Evolutionary conservation across 2,113 vertebrate species (phyloP), one percentile per base, ranked within the genome.

Genomic region (Hystrix brachyura): DNA sequence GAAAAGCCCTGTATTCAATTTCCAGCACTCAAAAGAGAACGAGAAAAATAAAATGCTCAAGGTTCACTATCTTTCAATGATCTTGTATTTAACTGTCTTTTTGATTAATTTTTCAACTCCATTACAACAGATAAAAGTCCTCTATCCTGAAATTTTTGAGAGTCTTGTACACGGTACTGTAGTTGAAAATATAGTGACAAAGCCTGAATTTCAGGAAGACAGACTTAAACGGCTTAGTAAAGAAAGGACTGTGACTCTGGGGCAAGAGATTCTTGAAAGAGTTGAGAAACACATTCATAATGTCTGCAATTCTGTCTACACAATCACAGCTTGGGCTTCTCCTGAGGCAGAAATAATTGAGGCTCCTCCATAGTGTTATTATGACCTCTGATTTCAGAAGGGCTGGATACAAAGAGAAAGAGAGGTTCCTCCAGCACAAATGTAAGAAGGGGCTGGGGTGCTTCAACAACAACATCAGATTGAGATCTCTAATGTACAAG

Each of bases 51-150:
- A 86, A 76, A 72, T 72, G 71, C 57, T 85, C 64, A 82, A 90
- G 17, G 53, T 84, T 67, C 1, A 14, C 2, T 80, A 46, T 38
- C 34, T 55, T 65, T 88, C 60, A 60, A 84, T 51, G 43, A 93
- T 83, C 89, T 69, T 60, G 17, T 62, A 38, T 14, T 89, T 72
- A 80, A 83, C 23, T 86, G 5, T 85, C 65, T 62, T 87, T 92
- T 62, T 86, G 7, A 72, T 67, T 65, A 87, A 94, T n/a, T 81
- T 57, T 79, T 57, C 29, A 81, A 78, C n/a, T 95, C 81, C 46
- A 87, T 76, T 80, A 64, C 3, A 53, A 72, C 19, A 96, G 51
- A 55, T 15, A 67, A 79, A 86, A 94, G 5, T 27, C 8, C 80
- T 46, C 80, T 93, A 23, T 38, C 19, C 51, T 57, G 34, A 18